Evolutionary conservation across 2,888 invertebrate genomes (phyloP), one percentile per base, ranked within the genome.

Genomic region (Dermolepida albohirtum): DNA sequence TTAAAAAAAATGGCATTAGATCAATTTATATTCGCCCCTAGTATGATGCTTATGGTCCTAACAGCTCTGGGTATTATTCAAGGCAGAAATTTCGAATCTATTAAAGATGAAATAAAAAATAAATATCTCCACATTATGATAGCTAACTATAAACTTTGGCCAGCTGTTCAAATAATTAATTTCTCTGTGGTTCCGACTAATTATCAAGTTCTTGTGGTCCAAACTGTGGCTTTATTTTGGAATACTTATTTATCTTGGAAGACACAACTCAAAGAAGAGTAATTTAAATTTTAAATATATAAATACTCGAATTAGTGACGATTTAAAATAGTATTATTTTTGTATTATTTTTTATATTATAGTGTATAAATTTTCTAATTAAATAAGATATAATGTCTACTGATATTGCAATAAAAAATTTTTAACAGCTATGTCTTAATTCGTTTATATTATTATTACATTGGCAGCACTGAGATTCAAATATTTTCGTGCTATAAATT

Each of bases 231-330:
- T 34, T 79, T 96, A 27, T 85, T 92, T 75, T 96, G 96, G 95
- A 96, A 96, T 79, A 91, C 90, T 10, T 96, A 94, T 80, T 82
- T 96, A 27, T 92, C 94, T 0, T 91, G 90, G 87, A 90, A 89
- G 82, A 89, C 90, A 51, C 72, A 75, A 66, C 43, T 43, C 0
- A 17, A 12, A 22, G 22, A 22, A 22, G 22, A 22, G 4, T 22
- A 22, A 4, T 4, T 22, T 2, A 1, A 22, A 22, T 22, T 22
- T 22, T 2, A 2, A 2, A 22, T 22, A 4, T 4, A 22, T 22
- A 22, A 22, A 22, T 22, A 22, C 22, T 2, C 2, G 4, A 22
- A 22, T 22, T 22, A 1, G 2, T 22, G 22, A 22, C 4, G 1
- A 22, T 22, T 22, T 22, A 4, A 22, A 22, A 22, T 4, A 22